These are phyloP conservation scores for Plebejus melissa DNA, from an alignment of 2,888 invertebrate genomes.

Conservation along the genomic window DNA sequence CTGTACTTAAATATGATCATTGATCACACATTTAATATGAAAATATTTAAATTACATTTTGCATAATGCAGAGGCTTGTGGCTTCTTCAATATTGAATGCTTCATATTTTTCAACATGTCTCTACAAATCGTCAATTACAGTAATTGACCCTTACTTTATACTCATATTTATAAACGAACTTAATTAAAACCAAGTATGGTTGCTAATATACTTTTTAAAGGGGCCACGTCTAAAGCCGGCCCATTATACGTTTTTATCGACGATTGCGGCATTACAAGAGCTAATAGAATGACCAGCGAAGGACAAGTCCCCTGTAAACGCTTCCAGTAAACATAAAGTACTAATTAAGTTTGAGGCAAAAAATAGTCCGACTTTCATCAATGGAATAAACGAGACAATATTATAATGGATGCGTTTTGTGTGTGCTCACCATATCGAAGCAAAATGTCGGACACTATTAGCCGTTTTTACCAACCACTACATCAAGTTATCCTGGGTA, in stretches of 20 bases:
- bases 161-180: not conserved
- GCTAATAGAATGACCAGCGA: conserved; percentile 32
- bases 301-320: conserved; percentile 45
- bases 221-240: conserved; percentile 15
- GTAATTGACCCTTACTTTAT: conserved; percentile 4
- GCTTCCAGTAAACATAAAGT: conserved; percentile 59
- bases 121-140: conserved; percentile 11
- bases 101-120: not conserved
- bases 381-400: conserved; percentile 46
- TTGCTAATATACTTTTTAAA: conserved; percentile 20
- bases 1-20: no score
- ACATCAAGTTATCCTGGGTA: no score
- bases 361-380: conserved; percentile 58
- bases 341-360: conserved; percentile 67
- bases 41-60: not conserved
- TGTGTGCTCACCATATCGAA: conserved; percentile 40
- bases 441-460: not conserved
- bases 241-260: conserved; percentile 21
- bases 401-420: conserved; percentile 47
- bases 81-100: not conserved
- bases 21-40: no score
- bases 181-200: conserved; percentile 11
- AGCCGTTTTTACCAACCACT: not conserved
- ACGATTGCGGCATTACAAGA: conserved; percentile 26
- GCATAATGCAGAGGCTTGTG: not conserved